A percentile compares a stretch with the other conserved stretches of the same genome.
phyloP scores from a whole-genome alignment of 2,113 vertebrate species.

The Plestiodon gilberti region DNA sequence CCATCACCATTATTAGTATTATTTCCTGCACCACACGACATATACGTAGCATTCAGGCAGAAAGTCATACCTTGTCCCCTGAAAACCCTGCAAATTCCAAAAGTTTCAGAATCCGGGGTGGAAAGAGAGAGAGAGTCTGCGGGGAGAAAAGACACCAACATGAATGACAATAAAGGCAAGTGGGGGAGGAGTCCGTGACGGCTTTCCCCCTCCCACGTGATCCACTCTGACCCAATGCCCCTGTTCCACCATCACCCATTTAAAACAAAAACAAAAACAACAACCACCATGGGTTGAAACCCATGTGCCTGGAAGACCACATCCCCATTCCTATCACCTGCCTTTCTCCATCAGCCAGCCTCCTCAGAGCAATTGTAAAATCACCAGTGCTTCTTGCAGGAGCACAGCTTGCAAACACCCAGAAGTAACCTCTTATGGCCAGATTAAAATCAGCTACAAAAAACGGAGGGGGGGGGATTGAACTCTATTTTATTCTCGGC shows the following conservation, averaged over 20 bases:
- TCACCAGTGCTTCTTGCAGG: neutral
- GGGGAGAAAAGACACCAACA: neutral
- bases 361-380: neutral
- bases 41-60: too few relatives aligned
- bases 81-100: constrained; percentile 93
- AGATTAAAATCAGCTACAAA: neutral
- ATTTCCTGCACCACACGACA: neutral
- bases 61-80: constrained; percentile 86
- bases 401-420: neutral
- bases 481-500: neutral
- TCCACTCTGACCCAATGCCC: too few relatives aligned
- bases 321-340: neutral
- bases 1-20: neutral
- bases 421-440: neutral
- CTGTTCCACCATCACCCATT: too few relatives aligned
- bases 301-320: neutral
- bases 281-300: neutral
- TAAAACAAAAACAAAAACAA: neutral
- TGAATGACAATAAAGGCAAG: neutral
- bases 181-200: neutral
- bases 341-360: neutral
- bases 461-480: neutral
- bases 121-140: constrained; percentile 91
- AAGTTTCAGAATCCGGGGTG: constrained; percentile 86
- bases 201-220: too few relatives aligned